Base-by-base conservation (phyloP, 2,797 vertebrate species). In the Menidia menidia region DNA sequence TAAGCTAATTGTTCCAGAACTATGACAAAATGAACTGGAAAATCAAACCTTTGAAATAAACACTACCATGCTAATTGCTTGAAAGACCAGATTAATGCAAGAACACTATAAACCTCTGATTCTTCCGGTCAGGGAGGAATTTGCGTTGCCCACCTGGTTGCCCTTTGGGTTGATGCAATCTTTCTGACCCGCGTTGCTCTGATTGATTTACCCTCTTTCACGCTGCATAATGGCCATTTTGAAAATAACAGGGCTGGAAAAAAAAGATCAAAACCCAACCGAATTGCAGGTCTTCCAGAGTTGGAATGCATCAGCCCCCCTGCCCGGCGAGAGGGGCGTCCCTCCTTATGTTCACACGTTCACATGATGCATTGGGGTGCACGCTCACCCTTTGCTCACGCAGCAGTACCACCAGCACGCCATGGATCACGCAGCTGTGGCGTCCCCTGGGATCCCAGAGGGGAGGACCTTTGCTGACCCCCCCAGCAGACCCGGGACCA, bases 401-500 rank as follows among this genome's bases (percentile, higher is more conserved):
- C 32, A 63, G 64, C 13, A 10, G 64, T 74, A 78, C 80, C 74
- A 81, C 78, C 81, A 80, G 81, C 81, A 75, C 50, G 64, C 62
- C 77, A 68, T 75, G 83, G 52, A 88, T 82, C 77, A 64, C 60
- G 68, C 72, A 32, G 71, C 62, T 66, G 52, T 63, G 79, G 42
- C 82, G 30, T 64, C 80, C 82, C 71, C 72, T 3, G 85, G 77
- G 80, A 84, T 63, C 72, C 77, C 77, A 74, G 73, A 71, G 68
- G 82, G 84, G 69, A 75, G 50, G 77, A 82, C 79, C 80, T 83
- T 39, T 32, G 68, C 32, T 83, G 89, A 88, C 90, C 86, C 79
- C 79, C 77, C 18, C 63, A 73, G 71, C 79, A 84, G 86, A 91
- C 89, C 90, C 81, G 85, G 78, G 87, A 90, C 78, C 84, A 78